Evolutionary conservation across 2,113 vertebrate genomes (phyloP).

Genomic region (Bucco capensis): DNA sequence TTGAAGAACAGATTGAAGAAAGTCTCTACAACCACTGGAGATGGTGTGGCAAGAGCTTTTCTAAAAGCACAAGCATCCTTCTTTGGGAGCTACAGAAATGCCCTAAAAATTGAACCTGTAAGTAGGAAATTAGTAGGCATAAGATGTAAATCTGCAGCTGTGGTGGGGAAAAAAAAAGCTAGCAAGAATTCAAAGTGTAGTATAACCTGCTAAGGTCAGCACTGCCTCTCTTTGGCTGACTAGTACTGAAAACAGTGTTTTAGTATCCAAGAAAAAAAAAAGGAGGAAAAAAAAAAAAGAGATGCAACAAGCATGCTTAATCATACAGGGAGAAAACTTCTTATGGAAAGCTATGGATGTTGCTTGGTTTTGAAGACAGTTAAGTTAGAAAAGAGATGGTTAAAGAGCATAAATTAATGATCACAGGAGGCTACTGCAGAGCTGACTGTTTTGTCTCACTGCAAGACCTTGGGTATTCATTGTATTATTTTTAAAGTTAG

Average conservation of each 20-base stretch:
- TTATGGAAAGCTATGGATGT: neutral
- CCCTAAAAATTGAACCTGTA: slow-evolving; percentile 91
- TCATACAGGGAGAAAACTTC: neutral
- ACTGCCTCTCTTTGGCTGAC: neutral
- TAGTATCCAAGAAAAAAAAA: neutral
- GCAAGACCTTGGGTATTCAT: neutral
- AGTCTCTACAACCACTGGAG: slow-evolving; percentile 90
- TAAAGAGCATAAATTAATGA: neutral
- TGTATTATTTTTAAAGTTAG: neutral
- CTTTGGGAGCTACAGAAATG: slow-evolving; percentile 94
- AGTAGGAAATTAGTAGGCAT: slow-evolving; percentile 61
- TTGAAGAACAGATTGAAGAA: slow-evolving; percentile 94
- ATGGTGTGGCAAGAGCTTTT: slow-evolving; percentile 92
- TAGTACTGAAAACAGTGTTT: neutral
- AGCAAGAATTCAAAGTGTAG: neutral
- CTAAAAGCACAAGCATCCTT: slow-evolving; percentile 92
- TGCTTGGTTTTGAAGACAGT: neutral
- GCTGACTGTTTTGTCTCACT: neutral
- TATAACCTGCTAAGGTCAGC: neutral
- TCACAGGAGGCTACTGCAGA: neutral
- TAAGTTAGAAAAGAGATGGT: neutral
- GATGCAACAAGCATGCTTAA: neutral
- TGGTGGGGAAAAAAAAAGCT: neutral
- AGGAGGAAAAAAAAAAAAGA: neutral
- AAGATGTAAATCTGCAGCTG: neutral